phyloP scores from a whole-genome alignment of 2,113 vertebrate species.

The Galeopterus variegatus region DNA sequence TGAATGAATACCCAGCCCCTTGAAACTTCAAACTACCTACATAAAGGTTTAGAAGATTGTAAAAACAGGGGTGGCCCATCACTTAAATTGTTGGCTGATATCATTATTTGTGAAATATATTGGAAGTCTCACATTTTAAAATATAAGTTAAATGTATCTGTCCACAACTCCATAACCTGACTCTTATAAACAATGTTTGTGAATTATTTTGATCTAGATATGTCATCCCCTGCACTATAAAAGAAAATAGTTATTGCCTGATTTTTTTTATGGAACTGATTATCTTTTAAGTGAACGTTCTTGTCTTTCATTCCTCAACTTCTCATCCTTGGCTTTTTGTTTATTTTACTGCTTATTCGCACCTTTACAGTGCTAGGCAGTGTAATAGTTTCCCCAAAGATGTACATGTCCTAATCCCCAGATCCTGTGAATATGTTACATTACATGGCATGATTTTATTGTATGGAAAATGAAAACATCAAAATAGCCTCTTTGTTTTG shows the following conservation, averaged over 20 bases:
- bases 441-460: slow-evolving; percentile 37
- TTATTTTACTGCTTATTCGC: slow-evolving; percentile 14
- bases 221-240: background rate
- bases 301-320: background rate
- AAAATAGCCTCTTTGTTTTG: background rate
- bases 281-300: background rate
- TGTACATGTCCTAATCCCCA: background rate
- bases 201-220: background rate
- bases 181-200: slow-evolving; percentile 19
- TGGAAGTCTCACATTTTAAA: slow-evolving; percentile 31
- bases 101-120: background rate
- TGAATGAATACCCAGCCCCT: background rate
- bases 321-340: background rate
- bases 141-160: slow-evolving; percentile 23
- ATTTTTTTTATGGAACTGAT: background rate
- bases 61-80: background rate
- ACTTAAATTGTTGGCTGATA: background rate
- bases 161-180: background rate
- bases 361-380: background rate
- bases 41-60: background rate
- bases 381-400: background rate
- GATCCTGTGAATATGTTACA: background rate
- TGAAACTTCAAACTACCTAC: background rate
- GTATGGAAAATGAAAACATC: slow-evolving; percentile 29
- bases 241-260: slow-evolving; percentile 30